Conservation (phyloP, 2,113 vertebrate species). For the Carlito syrichta region DNA sequence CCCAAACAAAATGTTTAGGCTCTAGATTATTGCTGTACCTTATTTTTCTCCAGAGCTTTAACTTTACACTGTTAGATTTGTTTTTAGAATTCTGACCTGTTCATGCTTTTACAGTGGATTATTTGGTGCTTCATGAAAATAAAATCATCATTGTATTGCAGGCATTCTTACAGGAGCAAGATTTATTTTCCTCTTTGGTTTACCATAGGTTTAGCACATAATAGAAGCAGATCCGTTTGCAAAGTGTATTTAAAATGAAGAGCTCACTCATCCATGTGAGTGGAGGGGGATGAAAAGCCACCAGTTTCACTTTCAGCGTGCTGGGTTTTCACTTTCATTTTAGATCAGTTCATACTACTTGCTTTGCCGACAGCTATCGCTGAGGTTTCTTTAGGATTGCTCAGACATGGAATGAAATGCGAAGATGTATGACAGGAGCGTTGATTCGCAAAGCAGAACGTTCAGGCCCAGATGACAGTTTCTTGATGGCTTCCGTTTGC, state of each 20-base stretch:
- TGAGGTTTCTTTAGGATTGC: neutral
- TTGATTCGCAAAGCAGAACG: neutral
- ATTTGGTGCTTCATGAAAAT: constrained; percentile 17
- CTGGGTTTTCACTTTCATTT: neutral
- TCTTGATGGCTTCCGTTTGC: neutral
- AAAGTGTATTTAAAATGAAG: neutral
- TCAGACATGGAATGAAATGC: neutral
- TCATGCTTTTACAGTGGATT: neutral
- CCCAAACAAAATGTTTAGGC: neutral
- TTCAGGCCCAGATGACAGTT: neutral
- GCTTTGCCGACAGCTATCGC: neutral
- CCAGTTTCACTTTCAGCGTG: neutral
- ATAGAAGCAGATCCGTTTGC: neutral
- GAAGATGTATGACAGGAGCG: neutral
- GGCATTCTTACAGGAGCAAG: constrained; percentile 19
- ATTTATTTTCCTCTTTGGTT: neutral
- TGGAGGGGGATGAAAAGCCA: neutral
- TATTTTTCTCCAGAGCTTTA: neutral
- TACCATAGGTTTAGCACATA: neutral
- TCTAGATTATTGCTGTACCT: neutral
- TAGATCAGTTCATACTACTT: neutral
- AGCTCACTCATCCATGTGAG: neutral
- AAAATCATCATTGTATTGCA: neutral
- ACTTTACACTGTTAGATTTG: constrained; percentile 15
- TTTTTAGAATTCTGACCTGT: neutral